These are phyloP conservation scores for Lepidotrigona ventralis DNA, from an alignment of 1,140 invertebrate genomes.

Conservation along the genomic window DNA sequence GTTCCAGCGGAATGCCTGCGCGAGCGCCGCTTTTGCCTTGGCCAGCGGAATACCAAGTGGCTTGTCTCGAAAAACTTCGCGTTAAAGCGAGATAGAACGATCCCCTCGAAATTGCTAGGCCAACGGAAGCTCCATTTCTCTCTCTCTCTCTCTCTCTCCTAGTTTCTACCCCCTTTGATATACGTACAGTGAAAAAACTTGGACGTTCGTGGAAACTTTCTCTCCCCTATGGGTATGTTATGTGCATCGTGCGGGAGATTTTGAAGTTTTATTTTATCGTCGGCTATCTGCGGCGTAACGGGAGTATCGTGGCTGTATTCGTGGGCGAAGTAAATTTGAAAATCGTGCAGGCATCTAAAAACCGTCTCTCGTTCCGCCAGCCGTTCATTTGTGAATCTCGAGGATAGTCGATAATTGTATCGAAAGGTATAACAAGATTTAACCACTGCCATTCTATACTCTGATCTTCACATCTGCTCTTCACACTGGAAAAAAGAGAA, in stretches of 20 bases:
- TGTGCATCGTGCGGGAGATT: neutral
- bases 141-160: neutral
- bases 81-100: slow-evolving; percentile 12
- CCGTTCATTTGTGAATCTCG: too few species aligned
- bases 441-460: too few species aligned
- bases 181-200: neutral
- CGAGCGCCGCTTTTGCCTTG: slow-evolving; percentile 49
- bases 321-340: too few species aligned
- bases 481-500: too few species aligned
- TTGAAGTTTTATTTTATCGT: neutral
- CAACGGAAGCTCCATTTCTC: neutral
- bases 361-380: too few species aligned
- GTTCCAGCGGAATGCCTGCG: slow-evolving; percentile 65
- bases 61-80: neutral
- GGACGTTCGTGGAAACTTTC: neutral
- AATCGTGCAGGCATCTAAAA: too few species aligned
- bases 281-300: neutral
- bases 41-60: slow-evolving; percentile 61
- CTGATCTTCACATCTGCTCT: too few species aligned
- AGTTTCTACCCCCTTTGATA: neutral
- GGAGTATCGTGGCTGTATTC: too few species aligned
- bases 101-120: slow-evolving; percentile 11
- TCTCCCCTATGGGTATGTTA: neutral
- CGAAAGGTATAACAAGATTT: too few species aligned
- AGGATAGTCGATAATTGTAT: too few species aligned